Base-by-base conservation (phyloP, 2,888 invertebrate species). In the Siphlonurus alternatus region DNA sequence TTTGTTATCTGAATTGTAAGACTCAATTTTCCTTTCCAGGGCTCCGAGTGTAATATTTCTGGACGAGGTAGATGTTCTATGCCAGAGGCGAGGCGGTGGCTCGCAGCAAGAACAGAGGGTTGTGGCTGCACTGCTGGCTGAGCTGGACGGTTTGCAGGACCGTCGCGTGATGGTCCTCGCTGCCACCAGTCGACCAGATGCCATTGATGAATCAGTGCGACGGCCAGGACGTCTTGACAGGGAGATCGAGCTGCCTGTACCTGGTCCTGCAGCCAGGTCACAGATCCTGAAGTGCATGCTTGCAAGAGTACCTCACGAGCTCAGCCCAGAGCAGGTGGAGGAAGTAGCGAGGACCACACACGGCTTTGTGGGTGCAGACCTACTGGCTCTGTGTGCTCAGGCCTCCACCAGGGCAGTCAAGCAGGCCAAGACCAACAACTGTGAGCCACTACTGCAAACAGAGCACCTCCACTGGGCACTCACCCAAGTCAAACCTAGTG, bases 301-400 rank as follows among this genome's bases (percentile, higher is more conserved):
- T 0, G 72, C 72, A 24, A 79, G 77, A 64, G 73, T 84, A 1
- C 75, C 80, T 0, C 81, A 86, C 70, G 75, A 74, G 65, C 72
- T 93, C 23, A 76, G 73, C 2, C 72, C 76, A 0, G 74, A 78
- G 5, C 82, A 87, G 23, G 74, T 90, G 7, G 76, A 80, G 66
- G 74, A 60, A 38, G 53, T 93, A 63, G 83, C 92, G 0, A 80
- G 82, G 66, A 76, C 81, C 60, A 88, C 92, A 3, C 94, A 95
- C 75, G 95, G 94, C 0, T 95, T 87, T 78, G 93, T 95, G 1
- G 93, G 91, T 3, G 89, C 91, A 0, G 95, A 96, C 79, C 77
- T 96, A 62, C 81, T 84, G 0, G 86, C 86, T 66, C 77, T 94
- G 1, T 86, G 89, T 68, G 85, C 87, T 7, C 84, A 87, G 72